phyloP scores from a whole-genome alignment of 2,797 vertebrate species.

The Mallotus villosus region DNA sequence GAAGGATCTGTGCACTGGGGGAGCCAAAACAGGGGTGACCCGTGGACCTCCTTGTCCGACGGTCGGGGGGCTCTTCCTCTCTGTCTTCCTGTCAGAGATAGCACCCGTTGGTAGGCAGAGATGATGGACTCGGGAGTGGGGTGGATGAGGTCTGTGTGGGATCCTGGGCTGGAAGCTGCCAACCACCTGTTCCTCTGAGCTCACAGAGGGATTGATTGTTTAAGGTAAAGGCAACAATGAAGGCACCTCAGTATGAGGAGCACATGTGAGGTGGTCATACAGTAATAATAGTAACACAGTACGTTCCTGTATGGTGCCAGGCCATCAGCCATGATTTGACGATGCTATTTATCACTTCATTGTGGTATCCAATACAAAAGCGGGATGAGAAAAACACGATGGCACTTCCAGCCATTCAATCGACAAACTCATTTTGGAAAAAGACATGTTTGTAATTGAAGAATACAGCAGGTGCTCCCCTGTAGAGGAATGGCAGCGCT shows the following conservation, averaged over 20 bases:
- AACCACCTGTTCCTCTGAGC: constrained; percentile 57
- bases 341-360: neutral
- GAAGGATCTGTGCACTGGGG: constrained; percentile 70
- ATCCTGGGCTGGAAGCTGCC: constrained; percentile 27
- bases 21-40: constrained; percentile 47
- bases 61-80: constrained; percentile 29
- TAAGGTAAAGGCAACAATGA: constrained; percentile 9
- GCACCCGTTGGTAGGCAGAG: neutral
- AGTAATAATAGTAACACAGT: neutral
- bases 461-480: constrained; percentile 58
- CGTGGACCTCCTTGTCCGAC: constrained; percentile 7
- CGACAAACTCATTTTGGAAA: constrained; percentile 41
- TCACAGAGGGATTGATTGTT: constrained; percentile 59
- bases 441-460: constrained; percentile 42
- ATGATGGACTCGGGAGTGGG: neutral
- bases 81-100: constrained; percentile 52
- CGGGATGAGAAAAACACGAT: constrained; percentile 8
- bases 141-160: constrained; percentile 22
- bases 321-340: neutral
- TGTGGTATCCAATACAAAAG: neutral
- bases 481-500: constrained; percentile 32
- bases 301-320: neutral
- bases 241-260: constrained; percentile 26
- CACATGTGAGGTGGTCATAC: constrained; percentile 36
- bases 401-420: constrained; percentile 25